These are phyloP conservation scores for Campylorhamphus procurvoides DNA, from an alignment of 2,113 vertebrate species.

Conservation along the genomic window DNA sequence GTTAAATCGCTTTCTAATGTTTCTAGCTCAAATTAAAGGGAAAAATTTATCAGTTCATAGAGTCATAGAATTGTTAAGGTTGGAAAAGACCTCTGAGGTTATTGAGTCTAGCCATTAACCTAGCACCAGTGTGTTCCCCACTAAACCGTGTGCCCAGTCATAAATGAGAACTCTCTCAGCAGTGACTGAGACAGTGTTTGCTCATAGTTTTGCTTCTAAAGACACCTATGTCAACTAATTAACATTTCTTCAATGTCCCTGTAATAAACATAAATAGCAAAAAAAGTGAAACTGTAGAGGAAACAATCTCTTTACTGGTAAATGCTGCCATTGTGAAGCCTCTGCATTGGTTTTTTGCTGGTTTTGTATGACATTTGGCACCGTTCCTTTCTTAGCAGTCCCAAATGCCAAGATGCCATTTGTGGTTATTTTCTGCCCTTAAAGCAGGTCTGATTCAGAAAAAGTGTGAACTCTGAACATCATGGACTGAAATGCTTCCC, in stretches of 20 bases:
- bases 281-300: neutral
- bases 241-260: neutral
- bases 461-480: neutral
- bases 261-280: neutral
- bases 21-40: neutral
- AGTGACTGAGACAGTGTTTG: neutral
- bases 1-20: neutral
- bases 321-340: neutral
- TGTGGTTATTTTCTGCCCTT: neutral
- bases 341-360: neutral
- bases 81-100: neutral
- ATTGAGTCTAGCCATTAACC: neutral
- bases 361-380: neutral
- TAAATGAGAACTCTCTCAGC: neutral
- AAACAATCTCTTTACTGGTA: neutral
- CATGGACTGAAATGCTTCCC: neutral
- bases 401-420: neutral
- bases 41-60: neutral
- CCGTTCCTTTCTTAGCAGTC: neutral
- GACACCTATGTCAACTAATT: neutral
- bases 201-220: neutral
- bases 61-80: neutral
- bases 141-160: neutral
- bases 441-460: neutral
- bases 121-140: neutral